Base-by-base conservation (phyloP, 2,888 invertebrate species). In the Rhimphoctona megacephalus region DNA sequence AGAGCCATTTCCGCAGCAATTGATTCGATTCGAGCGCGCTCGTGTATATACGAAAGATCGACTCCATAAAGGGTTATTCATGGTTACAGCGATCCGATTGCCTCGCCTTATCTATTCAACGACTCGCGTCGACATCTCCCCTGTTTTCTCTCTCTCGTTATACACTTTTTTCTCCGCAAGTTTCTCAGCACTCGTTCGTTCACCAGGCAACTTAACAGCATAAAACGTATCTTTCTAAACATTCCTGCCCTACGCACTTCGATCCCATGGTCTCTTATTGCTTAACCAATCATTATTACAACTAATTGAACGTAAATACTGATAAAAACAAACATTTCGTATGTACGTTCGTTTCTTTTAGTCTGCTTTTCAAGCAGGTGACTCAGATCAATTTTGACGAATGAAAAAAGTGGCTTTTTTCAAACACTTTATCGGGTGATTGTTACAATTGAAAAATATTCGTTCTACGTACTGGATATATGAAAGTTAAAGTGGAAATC, bases 11-110 rank as follows among this genome's bases (percentile, higher is more conserved):
- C 84, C 84, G 83, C 78, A 49, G 86, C 86, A 79, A 84, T 86
- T 84, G 86, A 86, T 84, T 86, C 78, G 84, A 77, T 83, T 83
- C 83, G 80, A 61, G 57, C 49, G 74, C 61, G 61, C 61, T 61
- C 61, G 61, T 67, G 61, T 61, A 67, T 49, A 69, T 72, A 79
- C 81, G 52, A 78, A 81, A 66, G 78, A 81, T 78, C 78, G 73
- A 76, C 81, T 78, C 86, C 73, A 86, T 86, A 84, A 86, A 86
- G 78, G 67, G 73, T 86, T 86, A 86, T 86, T 86, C 83, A 86
- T 81, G 83, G 72, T 72, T 30, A 79, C 81, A 78, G 81, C 69
- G 86, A 64, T 86, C 39, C 86, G 72, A 86, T 86, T 81, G 81
- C 83, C 83, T 52, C 61, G 64, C 67, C 61, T 84, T 86, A 86